Conservation (phyloP, 2,113 vertebrate species). For the Tetraodon nigroviridis region DNA sequence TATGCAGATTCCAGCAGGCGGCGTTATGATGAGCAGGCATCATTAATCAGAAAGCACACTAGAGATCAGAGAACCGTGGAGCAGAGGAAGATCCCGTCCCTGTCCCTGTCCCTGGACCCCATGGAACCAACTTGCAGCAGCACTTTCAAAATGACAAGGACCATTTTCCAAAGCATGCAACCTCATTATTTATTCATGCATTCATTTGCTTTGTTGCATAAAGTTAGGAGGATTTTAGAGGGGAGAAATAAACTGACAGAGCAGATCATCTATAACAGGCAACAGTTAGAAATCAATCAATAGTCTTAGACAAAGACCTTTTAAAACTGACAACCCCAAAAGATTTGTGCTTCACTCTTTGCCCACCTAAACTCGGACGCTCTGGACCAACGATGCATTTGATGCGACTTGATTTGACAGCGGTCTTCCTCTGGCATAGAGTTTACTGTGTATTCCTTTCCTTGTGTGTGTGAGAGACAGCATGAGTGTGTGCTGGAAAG, state of each 20-base stretch:
- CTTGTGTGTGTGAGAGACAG: neutral
- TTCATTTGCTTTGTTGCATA: neutral
- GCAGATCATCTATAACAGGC: neutral
- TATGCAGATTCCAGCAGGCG: conserved; percentile 73
- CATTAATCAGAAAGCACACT: conserved; percentile 67
- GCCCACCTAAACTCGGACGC: no score
- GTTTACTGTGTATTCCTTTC: conserved; percentile 2
- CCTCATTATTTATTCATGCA: neutral
- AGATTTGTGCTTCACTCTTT: no score
- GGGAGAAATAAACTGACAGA: neutral
- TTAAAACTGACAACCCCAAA: no score
- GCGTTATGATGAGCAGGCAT: conserved; percentile 76
- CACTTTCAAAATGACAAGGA: no score
- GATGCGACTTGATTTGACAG: no score
- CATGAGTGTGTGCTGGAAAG: conserved; percentile 45
- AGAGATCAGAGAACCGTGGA: conserved; percentile 39
- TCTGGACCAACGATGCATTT: no score
- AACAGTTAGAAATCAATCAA: no score
- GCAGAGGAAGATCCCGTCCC: conserved; percentile 23
- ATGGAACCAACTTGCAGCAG: no score
- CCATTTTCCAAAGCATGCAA: neutral
- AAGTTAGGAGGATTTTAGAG: neutral
- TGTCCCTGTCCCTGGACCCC: neutral
- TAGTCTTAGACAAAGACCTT: no score
- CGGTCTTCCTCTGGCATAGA: neutral